Conservation (phyloP, 2,113 vertebrate species). For the Saimiri boliviensis region DNA sequence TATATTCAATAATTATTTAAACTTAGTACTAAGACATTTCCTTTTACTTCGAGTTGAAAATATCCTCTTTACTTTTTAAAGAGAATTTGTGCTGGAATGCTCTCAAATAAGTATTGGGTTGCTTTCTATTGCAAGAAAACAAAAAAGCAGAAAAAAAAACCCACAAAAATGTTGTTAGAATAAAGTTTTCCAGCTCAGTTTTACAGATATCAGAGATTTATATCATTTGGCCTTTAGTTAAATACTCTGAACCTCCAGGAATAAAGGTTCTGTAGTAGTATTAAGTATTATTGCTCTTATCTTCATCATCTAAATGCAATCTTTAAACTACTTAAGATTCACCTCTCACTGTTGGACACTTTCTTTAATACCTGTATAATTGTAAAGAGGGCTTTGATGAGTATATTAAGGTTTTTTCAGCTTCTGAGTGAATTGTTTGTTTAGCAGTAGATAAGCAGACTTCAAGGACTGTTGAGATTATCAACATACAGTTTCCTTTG, state of each 20-base stretch:
- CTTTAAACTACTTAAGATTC: constrained; percentile 68
- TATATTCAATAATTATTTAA: not conserved
- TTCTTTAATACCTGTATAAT: constrained; percentile 63
- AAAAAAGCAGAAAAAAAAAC: not conserved
- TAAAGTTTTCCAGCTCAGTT: constrained; percentile 7
- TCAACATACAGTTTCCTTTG: constrained; percentile 34
- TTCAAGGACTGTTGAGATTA: constrained; percentile 55
- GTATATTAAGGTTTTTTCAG: constrained; percentile 49
- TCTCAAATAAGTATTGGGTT: not conserved
- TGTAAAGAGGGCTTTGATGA: constrained; percentile 71
- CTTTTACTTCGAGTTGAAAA: constrained; percentile 14
- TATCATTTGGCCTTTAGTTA: constrained; percentile 70
- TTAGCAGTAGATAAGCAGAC: constrained; percentile 52
- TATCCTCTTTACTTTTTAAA: not conserved
- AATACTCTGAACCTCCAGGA: constrained; percentile 30
- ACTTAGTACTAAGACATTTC: not conserved
- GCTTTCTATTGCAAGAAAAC: not conserved
- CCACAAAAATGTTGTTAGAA: not conserved
- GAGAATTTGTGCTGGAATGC: not conserved
- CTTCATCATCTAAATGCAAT: constrained; percentile 64
- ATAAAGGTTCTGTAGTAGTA: constrained; percentile 1
- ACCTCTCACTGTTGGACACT: constrained; percentile 52
- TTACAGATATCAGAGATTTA: constrained; percentile 33
- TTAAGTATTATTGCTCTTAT: constrained; percentile 64
- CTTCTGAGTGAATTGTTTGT: constrained; percentile 55